Evolutionary conservation across 2,888 invertebrate genomes (phyloP).

Genomic region (Acleris emargana): DNA sequence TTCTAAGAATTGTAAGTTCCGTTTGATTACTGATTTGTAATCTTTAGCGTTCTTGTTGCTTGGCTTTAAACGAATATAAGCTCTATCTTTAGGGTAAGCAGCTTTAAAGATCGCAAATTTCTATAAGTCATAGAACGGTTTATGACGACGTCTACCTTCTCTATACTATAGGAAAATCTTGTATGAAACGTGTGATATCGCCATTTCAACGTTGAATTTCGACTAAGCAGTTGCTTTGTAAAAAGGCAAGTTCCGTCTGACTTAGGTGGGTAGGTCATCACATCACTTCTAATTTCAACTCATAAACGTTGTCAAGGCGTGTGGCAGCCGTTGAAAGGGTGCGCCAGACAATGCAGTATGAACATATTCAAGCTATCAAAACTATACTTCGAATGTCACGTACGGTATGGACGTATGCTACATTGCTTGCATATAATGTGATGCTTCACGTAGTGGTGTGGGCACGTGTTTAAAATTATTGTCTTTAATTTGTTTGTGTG

Average conservation of each 20-base stretch:
- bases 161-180: no score
- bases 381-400: slow-evolving; percentile 14
- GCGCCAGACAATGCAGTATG: slow-evolving; percentile 31
- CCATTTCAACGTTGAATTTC: no score
- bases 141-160: no score
- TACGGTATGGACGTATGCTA: slow-evolving; percentile 16
- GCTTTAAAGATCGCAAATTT: no score
- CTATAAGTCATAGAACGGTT: no score
- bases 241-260: neutral
- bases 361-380: slow-evolving; percentile 22
- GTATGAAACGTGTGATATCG: no score
- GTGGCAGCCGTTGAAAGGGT: slow-evolving; percentile 31
- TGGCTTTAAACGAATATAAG: no score
- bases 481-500: slow-evolving; percentile 21
- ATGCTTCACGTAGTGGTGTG: slow-evolving; percentile 16
- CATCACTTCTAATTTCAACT: slow-evolving; percentile 17
- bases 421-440: neutral
- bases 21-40: neutral
- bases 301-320: slow-evolving; percentile 25
- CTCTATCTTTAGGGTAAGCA: no score
- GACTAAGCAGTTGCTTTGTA: neutral
- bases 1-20: neutral
- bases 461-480: slow-evolving; percentile 34
- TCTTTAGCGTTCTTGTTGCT: neutral
- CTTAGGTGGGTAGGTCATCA: neutral